A percentile compares a stretch with the other conserved stretches of the same genome.
phyloP scores from a whole-genome alignment of 2,888 invertebrate species.

The Steinernema carpocapsae region DNA sequence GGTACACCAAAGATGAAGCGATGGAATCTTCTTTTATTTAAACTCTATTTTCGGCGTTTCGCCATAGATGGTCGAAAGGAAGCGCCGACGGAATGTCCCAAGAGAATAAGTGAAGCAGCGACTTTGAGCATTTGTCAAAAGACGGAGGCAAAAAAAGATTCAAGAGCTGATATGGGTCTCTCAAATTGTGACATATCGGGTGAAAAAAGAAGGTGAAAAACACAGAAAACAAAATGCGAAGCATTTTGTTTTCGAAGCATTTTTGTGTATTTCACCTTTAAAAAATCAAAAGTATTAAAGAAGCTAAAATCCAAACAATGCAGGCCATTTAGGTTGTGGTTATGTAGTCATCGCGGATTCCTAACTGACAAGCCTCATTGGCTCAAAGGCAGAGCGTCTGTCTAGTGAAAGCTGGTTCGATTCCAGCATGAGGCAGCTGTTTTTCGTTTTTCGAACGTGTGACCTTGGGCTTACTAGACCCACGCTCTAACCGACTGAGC shows the following conservation, averaged over 20 bases:
- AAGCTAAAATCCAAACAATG: too few relatives aligned
- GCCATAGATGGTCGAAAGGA: not conserved
- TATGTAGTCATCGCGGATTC: too few relatives aligned
- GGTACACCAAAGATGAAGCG: not conserved
- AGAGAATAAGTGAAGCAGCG: too few relatives aligned
- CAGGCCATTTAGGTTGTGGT: too few relatives aligned
- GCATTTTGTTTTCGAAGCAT: not conserved
- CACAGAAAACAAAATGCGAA: not conserved
- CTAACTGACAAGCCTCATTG: too few relatives aligned
- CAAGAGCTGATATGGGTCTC: not conserved
- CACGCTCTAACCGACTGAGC: conserved; percentile 46
- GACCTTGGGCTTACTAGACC: conserved; percentile 46
- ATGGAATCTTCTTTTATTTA: conserved; percentile 24
- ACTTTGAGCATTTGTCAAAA: conserved; percentile 19
- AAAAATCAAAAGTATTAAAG: too few relatives aligned
- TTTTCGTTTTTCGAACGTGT: conserved; percentile 45
- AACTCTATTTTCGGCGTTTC: conserved; percentile 15
- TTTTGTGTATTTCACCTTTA: too few relatives aligned
- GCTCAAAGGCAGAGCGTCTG: too few relatives aligned
- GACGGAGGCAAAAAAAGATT: not conserved
- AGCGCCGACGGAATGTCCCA: not conserved
- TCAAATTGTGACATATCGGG: not conserved
- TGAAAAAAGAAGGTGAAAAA: not conserved
- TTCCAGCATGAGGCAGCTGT: too few relatives aligned
- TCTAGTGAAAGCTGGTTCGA: too few relatives aligned